Conservation (phyloP, 2,113 vertebrate genomes). For the Carlito syrichta region DNA sequence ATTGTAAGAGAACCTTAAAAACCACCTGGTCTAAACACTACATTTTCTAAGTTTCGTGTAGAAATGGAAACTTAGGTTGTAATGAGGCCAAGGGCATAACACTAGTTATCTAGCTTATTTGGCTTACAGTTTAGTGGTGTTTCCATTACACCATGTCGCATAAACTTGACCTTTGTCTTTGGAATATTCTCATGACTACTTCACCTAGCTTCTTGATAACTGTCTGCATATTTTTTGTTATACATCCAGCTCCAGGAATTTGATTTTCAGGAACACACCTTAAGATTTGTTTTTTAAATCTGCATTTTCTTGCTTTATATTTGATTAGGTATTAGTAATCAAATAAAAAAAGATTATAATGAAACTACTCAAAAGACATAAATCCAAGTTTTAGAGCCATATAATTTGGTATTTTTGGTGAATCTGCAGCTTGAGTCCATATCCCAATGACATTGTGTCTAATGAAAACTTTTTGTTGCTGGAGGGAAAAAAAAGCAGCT, state of each 20-base stretch:
- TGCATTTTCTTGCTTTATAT: neutral
- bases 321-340: neutral
- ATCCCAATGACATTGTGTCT: neutral
- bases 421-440: neutral
- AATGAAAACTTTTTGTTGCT: neutral
- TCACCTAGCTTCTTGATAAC: conserved; percentile 10
- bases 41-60: neutral
- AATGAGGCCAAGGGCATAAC: neutral
- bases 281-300: neutral
- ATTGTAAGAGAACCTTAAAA: neutral
- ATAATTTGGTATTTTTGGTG: conserved; percentile 5
- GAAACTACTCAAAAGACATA: neutral
- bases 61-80: neutral
- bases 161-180: conserved; percentile 13
- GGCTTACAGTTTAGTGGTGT: neutral
- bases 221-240: neutral
- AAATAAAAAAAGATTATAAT: neutral
- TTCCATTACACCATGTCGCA: neutral
- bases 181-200: neutral
- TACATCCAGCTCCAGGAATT: neutral
- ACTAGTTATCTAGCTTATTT: neutral
- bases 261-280: conserved; percentile 22
- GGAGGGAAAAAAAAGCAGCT: neutral
- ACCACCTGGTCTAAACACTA: neutral
- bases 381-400: neutral